Evolutionary conservation across 2,113 vertebrate species (phyloP), one percentile per base, ranked within the genome.

Genomic region (Uropsilus gracilis): DNA sequence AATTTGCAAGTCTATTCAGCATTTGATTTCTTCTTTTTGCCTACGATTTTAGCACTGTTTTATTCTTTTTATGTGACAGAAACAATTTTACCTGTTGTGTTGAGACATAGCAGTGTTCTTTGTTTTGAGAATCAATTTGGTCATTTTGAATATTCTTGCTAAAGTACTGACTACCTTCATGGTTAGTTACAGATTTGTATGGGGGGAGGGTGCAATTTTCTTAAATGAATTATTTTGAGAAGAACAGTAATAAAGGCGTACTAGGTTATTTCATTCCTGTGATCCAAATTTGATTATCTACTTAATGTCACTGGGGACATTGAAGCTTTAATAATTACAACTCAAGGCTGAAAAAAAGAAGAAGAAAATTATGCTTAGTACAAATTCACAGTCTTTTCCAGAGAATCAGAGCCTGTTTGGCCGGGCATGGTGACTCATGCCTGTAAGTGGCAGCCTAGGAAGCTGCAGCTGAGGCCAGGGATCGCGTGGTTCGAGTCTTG

Each of bases 261-360:
- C 87, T 96, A 94, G 81, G 86, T 98, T 97, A 95, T 93, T 89
- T 96, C 94, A 97, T 96, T 97, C 92, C 90, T 96, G 90, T 93
- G 95, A 97, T 98, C 97, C 97, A 98, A 95, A 98, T 98, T 98
- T 98, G 97, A 97, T 98, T 98, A 98, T 96, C 97, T 91, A 96
- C 96, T 88, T 97, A 97, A 97, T 97, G 97, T 98, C 97, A 98
- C 97, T 90, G 80, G 97, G 97, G 98, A 98, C 97, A 97, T 96
- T 69, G 89, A 98, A 97, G 92, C 90, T 97, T 98, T 98, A 96
- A 95, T 98, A 98, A 98, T 98, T 98, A 98, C 95, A 2, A 76
- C 92, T 98, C 89, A 97, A 97, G 95, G 86, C 88, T 95, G 97
- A 90, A 91, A 89, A 59, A 90, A 82, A 46, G 64, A 72, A 55